A percentile compares a stretch with the other conserved stretches of the same genome.
Evolutionary conservation across 2,888 invertebrate genomes (phyloP).

Genomic region (Heliconius ethilla): DNA sequence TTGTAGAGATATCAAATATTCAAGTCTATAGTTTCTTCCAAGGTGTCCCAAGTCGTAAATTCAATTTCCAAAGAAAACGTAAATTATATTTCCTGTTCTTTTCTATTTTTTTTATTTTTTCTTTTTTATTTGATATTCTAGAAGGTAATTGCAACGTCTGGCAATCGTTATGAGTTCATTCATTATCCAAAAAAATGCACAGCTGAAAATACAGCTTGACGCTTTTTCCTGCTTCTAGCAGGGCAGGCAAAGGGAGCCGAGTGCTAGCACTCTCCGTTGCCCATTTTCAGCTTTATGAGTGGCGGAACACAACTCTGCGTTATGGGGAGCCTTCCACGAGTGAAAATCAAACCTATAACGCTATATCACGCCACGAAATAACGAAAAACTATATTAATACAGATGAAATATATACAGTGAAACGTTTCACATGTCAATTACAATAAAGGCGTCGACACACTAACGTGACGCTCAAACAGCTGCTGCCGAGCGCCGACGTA

Average conservation of each 20-base stretch:
- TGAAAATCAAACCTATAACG: too few species aligned
- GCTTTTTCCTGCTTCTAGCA: too few species aligned
- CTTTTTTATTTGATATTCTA: not conserved
- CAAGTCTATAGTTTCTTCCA: not conserved
- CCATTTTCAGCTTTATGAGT: not conserved
- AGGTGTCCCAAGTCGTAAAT: not conserved
- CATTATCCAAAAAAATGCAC: too few species aligned
- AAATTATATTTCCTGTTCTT: too few species aligned
- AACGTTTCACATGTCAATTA: not conserved
- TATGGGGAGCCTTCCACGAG: too few species aligned
- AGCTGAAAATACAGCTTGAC: too few species aligned
- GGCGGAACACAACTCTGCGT: too few species aligned
- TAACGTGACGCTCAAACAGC: constrained; percentile 12
- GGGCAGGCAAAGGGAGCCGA: not conserved
- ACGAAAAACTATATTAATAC: not conserved
- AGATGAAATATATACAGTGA: not conserved
- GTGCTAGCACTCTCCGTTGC: not conserved
- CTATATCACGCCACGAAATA: too few species aligned
- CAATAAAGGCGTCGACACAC: constrained; percentile 11
- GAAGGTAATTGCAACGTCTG: not conserved
- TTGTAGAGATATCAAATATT: too few species aligned
- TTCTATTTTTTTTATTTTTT: too few species aligned
- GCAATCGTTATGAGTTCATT: not conserved
- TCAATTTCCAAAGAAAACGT: too few species aligned
- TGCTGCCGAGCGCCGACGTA: constrained; percentile 51